Percentiles rank a stretch among this genome's conserved stretches.
Conservation (phyloP, 1,140 invertebrate genomes). For the Micrasema longulum region DNA sequence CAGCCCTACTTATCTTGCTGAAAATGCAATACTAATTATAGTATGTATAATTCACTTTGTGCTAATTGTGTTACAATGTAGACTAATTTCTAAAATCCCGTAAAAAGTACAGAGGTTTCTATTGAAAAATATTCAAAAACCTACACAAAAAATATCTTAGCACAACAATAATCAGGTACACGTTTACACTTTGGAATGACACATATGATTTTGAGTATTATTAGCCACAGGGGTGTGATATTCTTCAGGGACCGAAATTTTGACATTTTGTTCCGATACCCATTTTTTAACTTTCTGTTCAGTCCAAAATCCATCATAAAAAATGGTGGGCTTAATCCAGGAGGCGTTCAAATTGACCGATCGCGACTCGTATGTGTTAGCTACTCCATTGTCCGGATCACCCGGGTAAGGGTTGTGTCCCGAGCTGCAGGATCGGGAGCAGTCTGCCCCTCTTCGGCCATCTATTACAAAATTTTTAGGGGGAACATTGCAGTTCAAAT, state of each 20-base stretch:
- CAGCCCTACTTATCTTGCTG: no score
- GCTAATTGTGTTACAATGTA: no score
- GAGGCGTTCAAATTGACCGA: constrained; percentile 56
- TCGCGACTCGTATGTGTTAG: constrained; percentile 42
- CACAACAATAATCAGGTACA: constrained; percentile 49
- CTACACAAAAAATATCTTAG: constrained; percentile 20
- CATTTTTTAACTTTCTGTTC: constrained; percentile 68
- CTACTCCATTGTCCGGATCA: constrained; percentile 54
- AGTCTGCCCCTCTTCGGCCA: constrained; percentile 53
- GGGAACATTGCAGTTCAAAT: constrained; percentile 63
- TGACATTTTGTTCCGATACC: constrained; percentile 66
- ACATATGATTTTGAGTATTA: constrained; percentile 54
- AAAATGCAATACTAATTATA: no score
- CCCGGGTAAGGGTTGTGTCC: constrained; percentile 50
- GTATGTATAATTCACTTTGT: no score
- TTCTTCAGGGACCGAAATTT: constrained; percentile 61
- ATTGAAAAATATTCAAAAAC: constrained; percentile 2
- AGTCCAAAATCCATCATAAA: constrained; percentile 68
- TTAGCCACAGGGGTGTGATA: constrained; percentile 13
- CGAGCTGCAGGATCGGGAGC: constrained; percentile 14
- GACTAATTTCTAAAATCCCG: no score
- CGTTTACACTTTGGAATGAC: constrained; percentile 57
- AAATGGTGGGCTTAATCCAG: constrained; percentile 67
- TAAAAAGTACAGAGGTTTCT: no score
- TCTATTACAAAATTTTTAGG: constrained; percentile 62